phyloP scores from a whole-genome alignment of 2,888 invertebrate genomes.

The Lasioglossum villosulum region DNA sequence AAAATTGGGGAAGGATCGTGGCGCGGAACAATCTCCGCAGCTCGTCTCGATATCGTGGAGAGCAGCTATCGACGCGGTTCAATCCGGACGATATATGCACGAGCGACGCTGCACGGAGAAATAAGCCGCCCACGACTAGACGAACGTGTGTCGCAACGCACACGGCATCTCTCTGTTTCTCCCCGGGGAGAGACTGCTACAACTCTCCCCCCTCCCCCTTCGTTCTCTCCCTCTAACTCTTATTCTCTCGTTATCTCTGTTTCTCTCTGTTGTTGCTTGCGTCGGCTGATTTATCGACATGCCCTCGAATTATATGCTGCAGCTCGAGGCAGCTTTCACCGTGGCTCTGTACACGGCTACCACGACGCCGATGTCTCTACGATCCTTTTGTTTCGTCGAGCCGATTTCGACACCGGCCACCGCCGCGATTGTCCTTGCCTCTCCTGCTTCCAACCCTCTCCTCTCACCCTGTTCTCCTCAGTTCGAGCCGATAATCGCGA shows the following conservation, averaged over 20 bases:
- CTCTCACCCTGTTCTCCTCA: neutral
- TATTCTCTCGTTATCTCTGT: slow-evolving; percentile 12
- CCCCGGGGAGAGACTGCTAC: neutral
- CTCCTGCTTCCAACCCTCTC: slow-evolving; percentile 4
- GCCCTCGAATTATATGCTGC: slow-evolving; percentile 71
- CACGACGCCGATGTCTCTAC: slow-evolving; percentile 35
- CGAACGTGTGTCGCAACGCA: slow-evolving; percentile 66
- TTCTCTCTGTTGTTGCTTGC: slow-evolving; percentile 14
- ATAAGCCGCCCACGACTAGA: slow-evolving; percentile 66
- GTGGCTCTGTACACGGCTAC: slow-evolving; percentile 35
- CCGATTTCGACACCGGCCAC: slow-evolving; percentile 63
- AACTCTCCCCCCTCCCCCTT: slow-evolving; percentile 8
- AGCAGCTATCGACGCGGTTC: slow-evolving; percentile 48
- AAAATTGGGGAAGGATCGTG: neutral
- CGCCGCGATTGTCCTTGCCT: slow-evolving; percentile 59
- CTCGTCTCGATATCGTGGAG: slow-evolving; percentile 25
- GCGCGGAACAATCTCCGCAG: neutral
- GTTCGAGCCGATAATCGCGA: neutral
- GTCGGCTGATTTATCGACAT: slow-evolving; percentile 71
- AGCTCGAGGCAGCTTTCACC: slow-evolving; percentile 66
- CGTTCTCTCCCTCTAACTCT: slow-evolving; percentile 17
- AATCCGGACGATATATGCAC: slow-evolving; percentile 62
- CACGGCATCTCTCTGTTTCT: slow-evolving; percentile 27
- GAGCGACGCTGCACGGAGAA: slow-evolving; percentile 18
- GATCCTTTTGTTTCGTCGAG: slow-evolving; percentile 63